Percentiles rank a stretch among this genome's conserved stretches.
Conservation (phyloP, 2,113 vertebrate species). For the Centropus unirufus region DNA sequence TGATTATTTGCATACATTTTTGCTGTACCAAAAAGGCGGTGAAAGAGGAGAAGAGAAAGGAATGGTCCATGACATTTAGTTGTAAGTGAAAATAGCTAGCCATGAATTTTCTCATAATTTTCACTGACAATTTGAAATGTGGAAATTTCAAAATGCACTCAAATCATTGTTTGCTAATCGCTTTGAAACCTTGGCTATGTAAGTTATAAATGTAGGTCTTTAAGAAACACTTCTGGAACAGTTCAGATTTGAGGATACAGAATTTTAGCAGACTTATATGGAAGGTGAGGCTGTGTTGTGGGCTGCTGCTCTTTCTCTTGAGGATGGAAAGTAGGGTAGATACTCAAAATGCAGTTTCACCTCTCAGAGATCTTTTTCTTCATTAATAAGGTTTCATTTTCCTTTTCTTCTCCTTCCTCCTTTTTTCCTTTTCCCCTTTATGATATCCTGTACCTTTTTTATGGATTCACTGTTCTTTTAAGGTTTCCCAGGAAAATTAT, state of each 20-base stretch:
- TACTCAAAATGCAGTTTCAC: not conserved
- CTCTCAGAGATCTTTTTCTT: not conserved
- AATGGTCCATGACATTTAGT: not conserved
- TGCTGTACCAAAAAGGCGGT: not conserved
- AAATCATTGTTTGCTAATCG: not conserved
- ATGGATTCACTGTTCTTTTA: not conserved
- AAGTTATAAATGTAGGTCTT: not conserved
- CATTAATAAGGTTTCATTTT: no score
- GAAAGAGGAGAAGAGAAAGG: not conserved
- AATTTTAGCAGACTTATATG: not conserved
- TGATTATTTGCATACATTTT: not conserved
- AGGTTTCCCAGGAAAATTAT: not conserved
- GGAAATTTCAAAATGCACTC: not conserved
- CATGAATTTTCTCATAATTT: not conserved
- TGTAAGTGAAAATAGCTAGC: not conserved
- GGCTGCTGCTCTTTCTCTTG: not conserved
- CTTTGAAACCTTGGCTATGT: not conserved
- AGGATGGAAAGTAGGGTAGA: not conserved
- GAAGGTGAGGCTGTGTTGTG: not conserved
- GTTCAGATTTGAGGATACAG: not conserved
- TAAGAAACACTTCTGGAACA: not conserved
- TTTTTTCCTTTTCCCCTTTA: not conserved
- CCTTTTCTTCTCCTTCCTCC: no score
- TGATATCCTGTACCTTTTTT: not conserved
- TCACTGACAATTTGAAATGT: not conserved